Evolutionary conservation across 1,140 invertebrate species (phyloP).

Genomic region (Pseudachorutes palmiensis): DNA sequence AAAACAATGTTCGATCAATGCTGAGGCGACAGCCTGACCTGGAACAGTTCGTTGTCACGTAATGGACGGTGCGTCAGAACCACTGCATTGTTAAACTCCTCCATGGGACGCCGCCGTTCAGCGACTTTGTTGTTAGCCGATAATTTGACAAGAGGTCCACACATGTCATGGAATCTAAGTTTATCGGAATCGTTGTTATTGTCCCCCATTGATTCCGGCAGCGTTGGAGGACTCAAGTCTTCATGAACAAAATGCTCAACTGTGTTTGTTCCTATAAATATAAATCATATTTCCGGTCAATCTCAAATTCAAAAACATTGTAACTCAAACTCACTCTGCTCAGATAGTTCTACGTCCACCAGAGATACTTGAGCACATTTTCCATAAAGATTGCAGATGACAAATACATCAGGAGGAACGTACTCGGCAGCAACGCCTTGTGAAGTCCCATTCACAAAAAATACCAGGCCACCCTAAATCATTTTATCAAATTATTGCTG

Average conservation of each 20-base stretch:
- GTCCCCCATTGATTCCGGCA: neutral
- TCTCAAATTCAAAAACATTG: neutral
- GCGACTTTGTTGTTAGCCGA: slow-evolving; percentile 73
- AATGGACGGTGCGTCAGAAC: slow-evolving; percentile 83
- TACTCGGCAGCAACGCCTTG: slow-evolving; percentile 74
- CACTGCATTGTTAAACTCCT: slow-evolving; percentile 45
- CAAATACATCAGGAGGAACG: slow-evolving; percentile 68
- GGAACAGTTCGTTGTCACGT: slow-evolving; percentile 81
- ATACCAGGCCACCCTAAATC: slow-evolving; percentile 66
- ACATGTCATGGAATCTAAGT: slow-evolving; percentile 76
- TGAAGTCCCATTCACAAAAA: slow-evolving; percentile 79
- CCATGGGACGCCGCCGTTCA: slow-evolving; percentile 67
- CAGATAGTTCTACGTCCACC: slow-evolving; percentile 31
- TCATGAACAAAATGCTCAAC: slow-evolving; percentile 29
- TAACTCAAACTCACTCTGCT: slow-evolving; percentile 30
- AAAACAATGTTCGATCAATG: too few species aligned
- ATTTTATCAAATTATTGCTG: neutral
- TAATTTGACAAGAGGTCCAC: slow-evolving; percentile 80
- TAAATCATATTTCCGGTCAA: slow-evolving; percentile 4
- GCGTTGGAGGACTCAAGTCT: slow-evolving; percentile 15
- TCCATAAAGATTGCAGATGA: slow-evolving; percentile 82
- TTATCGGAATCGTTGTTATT: slow-evolving; percentile 49
- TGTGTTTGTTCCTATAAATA: slow-evolving; percentile 32
- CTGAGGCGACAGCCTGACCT: too few species aligned
- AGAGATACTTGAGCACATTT: slow-evolving; percentile 79